phyloP scores from a whole-genome alignment of 2,113 vertebrate species.

The Oxyruncus cristatus region DNA sequence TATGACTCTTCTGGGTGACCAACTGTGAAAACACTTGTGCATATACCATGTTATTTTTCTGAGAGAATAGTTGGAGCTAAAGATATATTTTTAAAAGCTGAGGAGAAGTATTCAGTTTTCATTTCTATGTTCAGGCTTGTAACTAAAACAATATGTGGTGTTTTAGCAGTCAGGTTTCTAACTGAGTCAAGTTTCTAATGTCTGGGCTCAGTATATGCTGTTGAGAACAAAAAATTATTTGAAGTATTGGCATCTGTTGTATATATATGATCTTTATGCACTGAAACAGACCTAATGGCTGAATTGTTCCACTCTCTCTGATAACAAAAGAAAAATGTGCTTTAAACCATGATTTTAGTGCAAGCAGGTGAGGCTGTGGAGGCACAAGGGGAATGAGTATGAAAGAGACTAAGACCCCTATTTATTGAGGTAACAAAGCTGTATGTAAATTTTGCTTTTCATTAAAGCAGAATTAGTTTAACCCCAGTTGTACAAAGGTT shows the following conservation, averaged over 20 bases:
- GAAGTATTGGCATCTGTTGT: neutral
- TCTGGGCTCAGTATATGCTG: neutral
- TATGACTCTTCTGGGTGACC: neutral
- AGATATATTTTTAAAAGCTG: neutral
- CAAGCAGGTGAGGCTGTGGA: neutral
- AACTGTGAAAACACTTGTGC: neutral
- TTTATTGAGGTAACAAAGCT: neutral
- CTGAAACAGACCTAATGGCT: neutral
- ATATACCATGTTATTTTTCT: neutral
- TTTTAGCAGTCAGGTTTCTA: conserved; percentile 1
- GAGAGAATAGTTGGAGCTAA: neutral
- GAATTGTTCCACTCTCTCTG: neutral
- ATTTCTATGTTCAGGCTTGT: neutral
- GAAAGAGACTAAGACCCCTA: neutral
- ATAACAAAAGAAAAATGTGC: conserved; percentile 8
- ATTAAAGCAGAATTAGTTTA: conserved; percentile 51
- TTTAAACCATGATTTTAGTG: neutral
- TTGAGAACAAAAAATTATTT: neutral
- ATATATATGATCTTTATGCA: neutral
- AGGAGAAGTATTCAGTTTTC: neutral
- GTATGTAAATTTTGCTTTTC: conserved; percentile 30
- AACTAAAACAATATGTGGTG: neutral
- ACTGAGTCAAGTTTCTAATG: neutral
- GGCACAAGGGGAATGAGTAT: neutral
- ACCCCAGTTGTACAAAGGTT: conserved; percentile 18